Conservation (phyloP, 2,113 vertebrate species). For the Climacteris rufus region DNA sequence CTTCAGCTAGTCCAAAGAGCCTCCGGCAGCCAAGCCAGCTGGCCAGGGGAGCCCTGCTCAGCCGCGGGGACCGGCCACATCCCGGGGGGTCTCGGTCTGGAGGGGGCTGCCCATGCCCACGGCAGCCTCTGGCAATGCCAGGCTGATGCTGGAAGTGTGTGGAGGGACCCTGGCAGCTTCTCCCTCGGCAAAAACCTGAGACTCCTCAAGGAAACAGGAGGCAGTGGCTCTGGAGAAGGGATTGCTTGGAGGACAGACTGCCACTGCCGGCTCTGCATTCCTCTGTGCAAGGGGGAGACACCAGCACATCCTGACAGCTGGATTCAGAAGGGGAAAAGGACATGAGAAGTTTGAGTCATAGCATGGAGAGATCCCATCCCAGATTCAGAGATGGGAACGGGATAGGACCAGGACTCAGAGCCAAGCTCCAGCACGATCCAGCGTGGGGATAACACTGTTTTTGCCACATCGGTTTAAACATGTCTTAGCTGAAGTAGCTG, state of each 20-base stretch:
- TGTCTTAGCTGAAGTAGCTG: neutral
- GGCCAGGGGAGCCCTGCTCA: conserved; percentile 48
- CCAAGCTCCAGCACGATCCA: conserved; percentile 29
- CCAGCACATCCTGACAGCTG: conserved; percentile 51
- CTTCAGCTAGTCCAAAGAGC: conserved; percentile 67
- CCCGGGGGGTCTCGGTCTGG: neutral
- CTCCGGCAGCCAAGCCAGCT: conserved; percentile 42
- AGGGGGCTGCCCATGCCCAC: neutral
- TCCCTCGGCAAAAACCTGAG: conserved; percentile 3
- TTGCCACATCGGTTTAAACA: conserved; percentile 16
- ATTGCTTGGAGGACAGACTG: neutral
- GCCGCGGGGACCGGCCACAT: conserved; percentile 53
- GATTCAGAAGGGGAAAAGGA: conserved; percentile 55
- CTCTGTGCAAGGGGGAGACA: conserved; percentile 40
- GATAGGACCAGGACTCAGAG: neutral
- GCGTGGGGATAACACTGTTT: neutral
- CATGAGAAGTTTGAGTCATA: conserved; percentile 58
- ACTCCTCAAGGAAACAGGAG: neutral
- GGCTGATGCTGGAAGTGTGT: neutral
- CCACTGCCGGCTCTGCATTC: conserved; percentile 6
- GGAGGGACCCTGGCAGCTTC: neutral
- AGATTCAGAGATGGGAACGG: neutral
- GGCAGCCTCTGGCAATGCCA: neutral
- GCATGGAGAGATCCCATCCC: conserved; percentile 33
- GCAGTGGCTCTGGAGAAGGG: conserved; percentile 42